Percentiles rank a stretch among this genome's conserved stretches.
Evolutionary conservation across 35 echinoderm and acorn worm genomes (phyloP).

Genomic region (Holothuria glaberrima): DNA sequence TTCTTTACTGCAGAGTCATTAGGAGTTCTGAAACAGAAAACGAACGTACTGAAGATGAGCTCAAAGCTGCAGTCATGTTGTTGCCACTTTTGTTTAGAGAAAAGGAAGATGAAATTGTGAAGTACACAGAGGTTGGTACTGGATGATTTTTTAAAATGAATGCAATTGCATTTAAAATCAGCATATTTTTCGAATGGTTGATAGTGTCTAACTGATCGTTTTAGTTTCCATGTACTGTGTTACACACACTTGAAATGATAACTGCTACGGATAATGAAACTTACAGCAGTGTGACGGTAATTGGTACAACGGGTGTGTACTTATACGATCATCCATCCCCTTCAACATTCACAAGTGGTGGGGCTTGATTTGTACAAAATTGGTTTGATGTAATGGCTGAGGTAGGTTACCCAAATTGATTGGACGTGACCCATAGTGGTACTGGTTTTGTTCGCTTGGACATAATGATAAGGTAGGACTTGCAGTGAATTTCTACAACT

Average conservation of each 20-base stretch:
- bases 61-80: neutral
- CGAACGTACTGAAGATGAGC: neutral
- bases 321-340: neutral
- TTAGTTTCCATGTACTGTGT: neutral
- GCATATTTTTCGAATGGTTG: neutral
- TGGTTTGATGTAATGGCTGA: too few relatives aligned
- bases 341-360: neutral
- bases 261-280: neutral
- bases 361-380: neutral
- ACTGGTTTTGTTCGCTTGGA: too few relatives aligned
- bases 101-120: neutral
- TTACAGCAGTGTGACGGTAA: neutral
- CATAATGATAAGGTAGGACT: too few relatives aligned
- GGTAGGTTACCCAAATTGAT: too few relatives aligned
- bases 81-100: neutral
- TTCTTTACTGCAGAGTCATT: neutral
- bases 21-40: neutral
- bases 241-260: neutral
- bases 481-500: too few relatives aligned
- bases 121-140: neutral
- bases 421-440: too few relatives aligned
- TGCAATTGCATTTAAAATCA: neutral
- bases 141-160: neutral
- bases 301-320: neutral
- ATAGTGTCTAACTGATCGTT: neutral